Evolutionary conservation across 1,140 invertebrate genomes (phyloP).

Genomic region (Thrips palmi): DNA sequence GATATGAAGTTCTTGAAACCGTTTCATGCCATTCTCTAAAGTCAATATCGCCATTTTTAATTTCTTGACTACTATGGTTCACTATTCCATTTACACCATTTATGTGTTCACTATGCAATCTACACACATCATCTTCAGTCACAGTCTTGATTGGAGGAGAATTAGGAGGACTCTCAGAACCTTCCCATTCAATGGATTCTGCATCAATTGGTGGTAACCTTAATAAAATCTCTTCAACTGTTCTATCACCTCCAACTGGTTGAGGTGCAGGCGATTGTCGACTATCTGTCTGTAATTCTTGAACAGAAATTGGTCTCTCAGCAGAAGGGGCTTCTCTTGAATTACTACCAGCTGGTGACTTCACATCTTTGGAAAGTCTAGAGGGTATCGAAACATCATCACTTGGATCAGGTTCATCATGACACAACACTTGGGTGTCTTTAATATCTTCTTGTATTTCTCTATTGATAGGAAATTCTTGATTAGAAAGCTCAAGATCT

Average conservation of each 20-base stretch:
- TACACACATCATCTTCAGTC: conserved; percentile 23
- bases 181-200: conserved; percentile 31
- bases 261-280: too few relatives aligned
- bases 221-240: conserved; percentile 33
- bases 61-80: conserved; percentile 20
- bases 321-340: too few relatives aligned
- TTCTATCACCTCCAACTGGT: conserved; percentile 10
- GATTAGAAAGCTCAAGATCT: too few relatives aligned
- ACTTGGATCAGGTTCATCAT: too few relatives aligned
- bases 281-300: too few relatives aligned
- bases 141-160: conserved; percentile 15
- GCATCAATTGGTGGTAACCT: conserved; percentile 40
- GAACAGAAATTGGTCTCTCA: too few relatives aligned
- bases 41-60: conserved; percentile 20
- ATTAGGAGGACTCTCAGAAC: conserved; percentile 17
- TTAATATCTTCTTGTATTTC: too few relatives aligned
- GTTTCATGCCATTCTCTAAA: conserved; percentile 75
- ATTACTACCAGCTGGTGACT: too few relatives aligned
- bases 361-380: too few relatives aligned
- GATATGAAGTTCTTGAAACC: conserved; percentile 42
- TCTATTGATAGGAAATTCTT: too few relatives aligned
- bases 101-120: conserved; percentile 25
- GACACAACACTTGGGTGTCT: too few relatives aligned
- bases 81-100: conserved; percentile 41
- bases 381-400: too few relatives aligned